Percentiles rank a stretch among this genome's conserved stretches.
Evolutionary conservation across 2,888 invertebrate species (phyloP).

Genomic region (Diaperis boleti): DNA sequence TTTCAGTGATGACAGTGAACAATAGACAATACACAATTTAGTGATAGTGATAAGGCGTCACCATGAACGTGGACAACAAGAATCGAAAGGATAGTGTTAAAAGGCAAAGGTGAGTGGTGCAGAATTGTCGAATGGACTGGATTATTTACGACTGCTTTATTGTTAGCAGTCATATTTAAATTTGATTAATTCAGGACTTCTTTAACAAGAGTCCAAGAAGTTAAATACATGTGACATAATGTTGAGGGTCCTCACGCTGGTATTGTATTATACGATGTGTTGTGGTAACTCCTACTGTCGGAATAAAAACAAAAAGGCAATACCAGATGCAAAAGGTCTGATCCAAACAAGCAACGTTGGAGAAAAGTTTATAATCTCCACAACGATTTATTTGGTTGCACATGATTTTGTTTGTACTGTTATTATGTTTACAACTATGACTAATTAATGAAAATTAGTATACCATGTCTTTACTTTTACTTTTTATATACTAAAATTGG

Average conservation of each 20-base stretch:
- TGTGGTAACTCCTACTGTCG: not conserved
- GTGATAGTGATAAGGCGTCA: not conserved
- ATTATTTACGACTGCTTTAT: too few relatives aligned
- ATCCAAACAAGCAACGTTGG: not conserved
- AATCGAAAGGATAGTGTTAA: slow-evolving; percentile 12
- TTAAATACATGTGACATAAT: not conserved
- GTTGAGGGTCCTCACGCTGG: too few relatives aligned
- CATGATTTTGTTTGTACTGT: too few relatives aligned
- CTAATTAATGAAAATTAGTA: too few relatives aligned
- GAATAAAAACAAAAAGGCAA: not conserved
- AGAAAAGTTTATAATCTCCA: too few relatives aligned
- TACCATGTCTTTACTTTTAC: too few relatives aligned
- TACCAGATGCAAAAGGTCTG: not conserved
- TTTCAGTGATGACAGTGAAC: not conserved
- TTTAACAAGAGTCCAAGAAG: not conserved
- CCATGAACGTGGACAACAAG: slow-evolving; percentile 1
- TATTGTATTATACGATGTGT: too few relatives aligned
- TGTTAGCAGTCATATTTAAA: not conserved
- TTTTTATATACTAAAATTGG: too few relatives aligned
- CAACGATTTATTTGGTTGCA: too few relatives aligned
- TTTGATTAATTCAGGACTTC: not conserved
- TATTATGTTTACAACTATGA: too few relatives aligned
- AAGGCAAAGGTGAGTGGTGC: slow-evolving; percentile 9
- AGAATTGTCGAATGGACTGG: too few relatives aligned
- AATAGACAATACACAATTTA: not conserved